These are phyloP conservation scores for Brienomyrus longianalis DNA, from an alignment of 2,113 vertebrate genomes.

Conservation along the genomic window DNA sequence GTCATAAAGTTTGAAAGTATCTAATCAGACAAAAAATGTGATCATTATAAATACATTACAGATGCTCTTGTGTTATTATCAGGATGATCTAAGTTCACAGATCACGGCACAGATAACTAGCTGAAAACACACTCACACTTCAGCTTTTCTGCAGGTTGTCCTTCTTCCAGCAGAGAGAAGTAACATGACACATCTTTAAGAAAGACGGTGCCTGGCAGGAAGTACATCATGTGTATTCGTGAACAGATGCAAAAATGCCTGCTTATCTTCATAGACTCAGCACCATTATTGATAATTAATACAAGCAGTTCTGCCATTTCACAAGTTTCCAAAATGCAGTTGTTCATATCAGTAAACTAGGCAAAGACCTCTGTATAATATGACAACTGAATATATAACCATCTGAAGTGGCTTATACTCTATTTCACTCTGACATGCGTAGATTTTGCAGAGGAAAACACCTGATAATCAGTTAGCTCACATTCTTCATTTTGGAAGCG, in stretches of 20 bases:
- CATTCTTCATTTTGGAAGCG: neutral
- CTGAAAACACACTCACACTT: constrained; percentile 66
- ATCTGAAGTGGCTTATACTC: neutral
- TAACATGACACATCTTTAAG: constrained; percentile 86
- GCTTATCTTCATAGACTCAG: neutral
- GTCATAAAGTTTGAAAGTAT: constrained; percentile 84
- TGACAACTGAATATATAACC: too few species aligned
- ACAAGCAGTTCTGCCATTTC: neutral
- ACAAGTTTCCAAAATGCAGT: neutral
- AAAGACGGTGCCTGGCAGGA: constrained; percentile 59
- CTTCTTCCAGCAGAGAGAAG: constrained; percentile 85
- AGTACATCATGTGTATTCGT: neutral
- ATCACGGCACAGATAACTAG: neutral
- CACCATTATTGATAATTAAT: neutral
- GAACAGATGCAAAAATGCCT: neutral
- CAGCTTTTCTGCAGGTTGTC: constrained; percentile 79
- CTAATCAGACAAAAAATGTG: constrained; percentile 46
- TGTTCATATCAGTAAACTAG: neutral
- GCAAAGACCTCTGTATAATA: neutral
- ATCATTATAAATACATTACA: neutral
- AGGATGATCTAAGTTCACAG: neutral
- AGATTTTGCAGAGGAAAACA: neutral
- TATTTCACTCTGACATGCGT: neutral
- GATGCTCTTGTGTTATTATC: neutral
- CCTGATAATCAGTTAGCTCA: neutral